Conservation (phyloP, 1,140 invertebrate species). For the Ceratitis capitata region DNA sequence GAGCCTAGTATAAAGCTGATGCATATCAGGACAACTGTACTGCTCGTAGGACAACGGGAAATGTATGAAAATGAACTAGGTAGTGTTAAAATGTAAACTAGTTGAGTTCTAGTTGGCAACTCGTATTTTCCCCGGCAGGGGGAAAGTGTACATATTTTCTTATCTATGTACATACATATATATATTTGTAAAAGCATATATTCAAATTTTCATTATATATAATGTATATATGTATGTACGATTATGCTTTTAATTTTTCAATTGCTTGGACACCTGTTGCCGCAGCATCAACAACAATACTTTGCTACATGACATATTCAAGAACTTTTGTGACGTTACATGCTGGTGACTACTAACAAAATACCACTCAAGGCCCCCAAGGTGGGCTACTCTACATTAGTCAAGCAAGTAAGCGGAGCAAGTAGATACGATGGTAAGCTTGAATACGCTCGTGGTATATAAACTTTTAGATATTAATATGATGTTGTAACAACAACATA, state of each 20-base stretch:
- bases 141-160: too few relatives aligned
- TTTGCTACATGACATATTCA: not conserved
- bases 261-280: conserved; percentile 3
- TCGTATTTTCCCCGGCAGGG: too few relatives aligned
- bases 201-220: not conserved
- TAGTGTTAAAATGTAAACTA: too few relatives aligned
- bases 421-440: not conserved
- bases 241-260: not conserved
- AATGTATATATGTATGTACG: not conserved
- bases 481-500: too few relatives aligned
- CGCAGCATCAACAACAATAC: conserved; percentile 1
- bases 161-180: too few relatives aligned
- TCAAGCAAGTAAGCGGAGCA: not conserved
- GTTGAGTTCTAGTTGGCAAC: too few relatives aligned
- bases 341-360: too few relatives aligned
- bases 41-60: too few relatives aligned
- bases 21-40: too few relatives aligned
- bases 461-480: too few relatives aligned
- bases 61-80: too few relatives aligned
- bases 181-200: not conserved
- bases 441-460: not conserved
- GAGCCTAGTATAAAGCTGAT: too few relatives aligned
- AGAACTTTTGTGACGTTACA: conserved; percentile 1
- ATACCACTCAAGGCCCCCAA: conserved; percentile 5
- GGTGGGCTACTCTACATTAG: not conserved